Base-by-base conservation (phyloP, 2,797 vertebrate genomes). In the Okamejei kenojei region DNA sequence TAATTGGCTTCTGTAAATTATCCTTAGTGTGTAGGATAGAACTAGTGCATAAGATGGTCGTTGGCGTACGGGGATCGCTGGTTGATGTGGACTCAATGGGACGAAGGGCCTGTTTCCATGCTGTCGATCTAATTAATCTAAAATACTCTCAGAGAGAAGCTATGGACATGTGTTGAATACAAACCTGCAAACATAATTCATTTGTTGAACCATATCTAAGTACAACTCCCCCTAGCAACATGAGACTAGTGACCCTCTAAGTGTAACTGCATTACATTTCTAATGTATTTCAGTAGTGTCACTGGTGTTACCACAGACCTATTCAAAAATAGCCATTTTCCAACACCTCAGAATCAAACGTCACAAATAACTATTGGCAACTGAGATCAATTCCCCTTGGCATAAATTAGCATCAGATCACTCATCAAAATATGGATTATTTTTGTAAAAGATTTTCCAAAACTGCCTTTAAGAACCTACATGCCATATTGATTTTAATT, bases 391-490 rank as follows among this genome's bases (percentile, higher is more conserved):
- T 68, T 68, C 84, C 90, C 71, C 71, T 92, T 76, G 26, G 45
- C 15, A 58, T 58, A 35, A 45, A 58, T 92, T 76, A 58, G 45
- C 90, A 92, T 92, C 32, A 29, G 63, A 19, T 68, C 71, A 73
- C 90, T 91, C 71, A 76, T 58, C 90, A 92, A 92, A 76, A 92
- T 76, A 23, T 58, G 76, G 54, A 92, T 26, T 29, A 15, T 74
- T 92, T 29, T 92, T 9, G 32, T n/a, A 86, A 86, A 88, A 74
- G 1, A 68, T 38, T 88, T 88, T 68, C 15, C 84, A 88, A 58
- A 76, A 54, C 26, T 17, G 35, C 45, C 73, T 74, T 92, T 92
- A 76, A 92, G 38, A 92, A n/a, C 23, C 90, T 76, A 38, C 90
- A 92, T 54, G 71, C 71, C 76, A 76, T 68, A 76, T 54, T 45